Evolutionary conservation across 2,797 vertebrate genomes (phyloP), one percentile per base, ranked within the genome.

Genomic region (Octomys mimax): DNA sequence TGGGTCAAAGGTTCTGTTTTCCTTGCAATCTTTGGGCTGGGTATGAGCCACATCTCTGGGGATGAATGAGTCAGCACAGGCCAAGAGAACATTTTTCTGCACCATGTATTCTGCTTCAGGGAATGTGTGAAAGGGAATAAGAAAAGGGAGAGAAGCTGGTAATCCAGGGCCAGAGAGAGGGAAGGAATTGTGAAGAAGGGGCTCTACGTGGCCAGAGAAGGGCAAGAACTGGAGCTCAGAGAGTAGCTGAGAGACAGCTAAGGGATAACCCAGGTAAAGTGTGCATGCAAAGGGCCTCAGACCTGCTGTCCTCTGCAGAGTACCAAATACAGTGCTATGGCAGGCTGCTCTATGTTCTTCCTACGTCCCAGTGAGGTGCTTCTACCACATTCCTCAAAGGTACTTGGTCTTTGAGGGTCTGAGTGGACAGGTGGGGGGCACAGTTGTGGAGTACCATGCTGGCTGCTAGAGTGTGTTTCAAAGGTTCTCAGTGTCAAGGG

Each of bases 161-260:
- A 2, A 5, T 57, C 70, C 22, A 54, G 87, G 46, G 6, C 57
- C 39, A 88, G 49, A 52, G 36, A 75, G 59, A 33, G 3, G n/a
- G 75, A 91, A 92, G 64, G 39, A 91, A 77, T 18, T 31, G 5
- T 73, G 14, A 94, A 92, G 73, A 78, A 78, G 26, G 75, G 66
- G 12, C 14, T 68, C 0, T 68, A 0, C 42, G 49, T 9, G 16
- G 26, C 70, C 31, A 49, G 46, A 79, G 28, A 0, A 26, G n/a
- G 70, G 78, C 83, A 86, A n/a, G 21, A 87, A 46, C 3, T 77
- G 18, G 22, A 66, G 14, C 36, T 89, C 13, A 52, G 89, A 57
- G 64, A 71, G 19, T 2, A 14, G 7, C 11, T 2, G 6, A 33
- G n/a, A 66, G 36, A 54, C 9, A 49, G 31, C 18, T 61, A 19